Conservation (phyloP, 64 coral and sea anemone genomes). For the Pachyseris speciosa region DNA sequence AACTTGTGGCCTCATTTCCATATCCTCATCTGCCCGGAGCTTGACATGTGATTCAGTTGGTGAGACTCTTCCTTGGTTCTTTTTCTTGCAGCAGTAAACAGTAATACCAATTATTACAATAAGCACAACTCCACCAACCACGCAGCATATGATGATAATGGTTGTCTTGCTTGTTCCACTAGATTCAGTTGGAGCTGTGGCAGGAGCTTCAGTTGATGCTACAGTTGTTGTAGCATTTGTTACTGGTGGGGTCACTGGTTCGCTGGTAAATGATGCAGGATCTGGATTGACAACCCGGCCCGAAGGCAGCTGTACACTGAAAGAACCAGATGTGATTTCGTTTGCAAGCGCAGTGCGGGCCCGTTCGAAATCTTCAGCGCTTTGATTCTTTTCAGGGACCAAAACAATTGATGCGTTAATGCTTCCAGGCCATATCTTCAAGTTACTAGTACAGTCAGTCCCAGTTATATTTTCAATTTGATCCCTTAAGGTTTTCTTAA, state of each 20-base stretch:
- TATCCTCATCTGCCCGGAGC: not conserved
- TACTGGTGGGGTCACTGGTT: not conserved
- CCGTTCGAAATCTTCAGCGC: not conserved
- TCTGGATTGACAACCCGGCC: constrained; percentile 45
- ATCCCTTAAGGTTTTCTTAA: not conserved
- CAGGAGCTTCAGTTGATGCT: too few species aligned
- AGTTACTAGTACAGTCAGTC: constrained; percentile 5
- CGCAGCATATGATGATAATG: constrained; percentile 74
- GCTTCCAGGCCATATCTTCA: constrained; percentile 51
- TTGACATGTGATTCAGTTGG: constrained; percentile 17
- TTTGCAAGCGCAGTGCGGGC: not conserved
- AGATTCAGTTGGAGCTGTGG: not conserved
- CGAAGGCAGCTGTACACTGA: constrained; percentile 43
- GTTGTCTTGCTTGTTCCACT: constrained; percentile 50
- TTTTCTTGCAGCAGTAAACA: constrained; percentile 50
- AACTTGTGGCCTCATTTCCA: constrained; percentile 61
- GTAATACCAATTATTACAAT: constrained; percentile 49
- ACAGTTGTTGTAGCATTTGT: not conserved
- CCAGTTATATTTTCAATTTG: not conserved
- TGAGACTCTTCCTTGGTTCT: constrained; percentile 3
- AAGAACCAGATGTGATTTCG: constrained; percentile 48
- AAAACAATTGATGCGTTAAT: constrained; percentile 68
- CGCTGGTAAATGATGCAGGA: constrained; percentile 43
- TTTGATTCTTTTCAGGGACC: constrained; percentile 5
- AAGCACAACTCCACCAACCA: constrained; percentile 38